A percentile compares a stretch with the other conserved stretches of the same genome.
phyloP scores from a whole-genome alignment of 2,797 vertebrate genomes.

The Manis javanica region DNA sequence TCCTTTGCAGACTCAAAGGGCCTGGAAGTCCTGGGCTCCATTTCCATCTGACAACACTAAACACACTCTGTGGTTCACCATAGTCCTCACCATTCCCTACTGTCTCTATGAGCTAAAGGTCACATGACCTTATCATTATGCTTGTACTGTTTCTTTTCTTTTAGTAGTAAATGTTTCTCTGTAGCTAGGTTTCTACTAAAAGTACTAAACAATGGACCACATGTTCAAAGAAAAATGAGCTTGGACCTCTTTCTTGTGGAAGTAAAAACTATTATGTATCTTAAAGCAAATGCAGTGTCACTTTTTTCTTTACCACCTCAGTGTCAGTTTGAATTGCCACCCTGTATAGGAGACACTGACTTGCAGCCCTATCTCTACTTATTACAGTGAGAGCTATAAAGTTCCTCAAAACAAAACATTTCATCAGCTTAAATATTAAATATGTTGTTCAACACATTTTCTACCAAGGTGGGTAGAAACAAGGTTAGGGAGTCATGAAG shows the following conservation, averaged over 20 bases:
- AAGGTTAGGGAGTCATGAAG: background rate
- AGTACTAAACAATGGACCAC: background rate
- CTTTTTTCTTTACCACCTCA: background rate
- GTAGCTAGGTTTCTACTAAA: background rate
- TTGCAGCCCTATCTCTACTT: background rate
- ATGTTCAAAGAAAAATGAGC: background rate
- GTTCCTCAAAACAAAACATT: constrained; percentile 12
- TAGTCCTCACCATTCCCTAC: background rate
- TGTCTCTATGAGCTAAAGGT: background rate
- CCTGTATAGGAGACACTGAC: background rate
- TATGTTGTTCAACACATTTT: background rate
- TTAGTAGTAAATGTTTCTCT: background rate
- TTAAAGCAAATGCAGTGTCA: background rate
- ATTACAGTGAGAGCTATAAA: background rate
- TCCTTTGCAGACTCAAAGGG: background rate
- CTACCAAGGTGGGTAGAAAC: background rate
- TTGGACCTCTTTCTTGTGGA: background rate
- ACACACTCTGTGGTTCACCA: background rate
- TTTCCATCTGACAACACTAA: background rate
- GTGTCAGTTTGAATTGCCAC: background rate
- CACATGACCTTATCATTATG: background rate
- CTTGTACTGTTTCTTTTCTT: background rate
- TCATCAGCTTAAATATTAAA: background rate
- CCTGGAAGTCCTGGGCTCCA: background rate
- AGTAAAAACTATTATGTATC: background rate